A percentile compares a stretch with the other conserved stretches of the same genome.
These are phyloP conservation scores for Temnothorax rugatulus DNA, from an alignment of 2,888 invertebrate species.

Conservation along the genomic window DNA sequence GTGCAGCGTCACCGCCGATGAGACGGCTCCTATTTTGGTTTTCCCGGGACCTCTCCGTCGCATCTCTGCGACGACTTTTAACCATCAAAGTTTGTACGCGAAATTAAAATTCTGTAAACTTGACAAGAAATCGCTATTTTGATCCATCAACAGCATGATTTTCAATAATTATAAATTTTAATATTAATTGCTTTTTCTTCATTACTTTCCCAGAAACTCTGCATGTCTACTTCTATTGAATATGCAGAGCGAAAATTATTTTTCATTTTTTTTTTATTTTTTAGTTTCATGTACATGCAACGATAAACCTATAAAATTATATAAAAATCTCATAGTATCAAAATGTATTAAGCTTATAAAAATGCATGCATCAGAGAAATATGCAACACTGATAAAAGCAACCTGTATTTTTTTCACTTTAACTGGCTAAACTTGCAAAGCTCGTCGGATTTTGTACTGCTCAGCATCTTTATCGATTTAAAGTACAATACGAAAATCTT, in stretches of 20 bases:
- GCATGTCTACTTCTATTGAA: background rate
- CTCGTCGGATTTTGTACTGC: background rate
- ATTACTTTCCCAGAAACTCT: background rate
- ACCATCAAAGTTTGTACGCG: background rate
- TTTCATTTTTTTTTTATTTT: background rate
- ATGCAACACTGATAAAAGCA: background rate
- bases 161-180: background rate
- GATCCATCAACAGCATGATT: background rate
- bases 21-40: constrained; percentile 23
- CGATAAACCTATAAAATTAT: background rate
- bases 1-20: constrained; percentile 60
- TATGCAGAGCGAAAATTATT: background rate
- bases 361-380: background rate
- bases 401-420: background rate
- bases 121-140: background rate
- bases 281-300: background rate
- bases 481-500: background rate
- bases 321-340: background rate
- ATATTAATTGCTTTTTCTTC: background rate
- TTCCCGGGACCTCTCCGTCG: constrained; percentile 11
- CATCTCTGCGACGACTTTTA: background rate
- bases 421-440: background rate
- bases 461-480: constrained; percentile 3
- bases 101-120: constrained; percentile 16
- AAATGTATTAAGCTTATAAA: background rate